phyloP scores from a whole-genome alignment of 2,797 vertebrate genomes.

The Spatula versicolor region DNA sequence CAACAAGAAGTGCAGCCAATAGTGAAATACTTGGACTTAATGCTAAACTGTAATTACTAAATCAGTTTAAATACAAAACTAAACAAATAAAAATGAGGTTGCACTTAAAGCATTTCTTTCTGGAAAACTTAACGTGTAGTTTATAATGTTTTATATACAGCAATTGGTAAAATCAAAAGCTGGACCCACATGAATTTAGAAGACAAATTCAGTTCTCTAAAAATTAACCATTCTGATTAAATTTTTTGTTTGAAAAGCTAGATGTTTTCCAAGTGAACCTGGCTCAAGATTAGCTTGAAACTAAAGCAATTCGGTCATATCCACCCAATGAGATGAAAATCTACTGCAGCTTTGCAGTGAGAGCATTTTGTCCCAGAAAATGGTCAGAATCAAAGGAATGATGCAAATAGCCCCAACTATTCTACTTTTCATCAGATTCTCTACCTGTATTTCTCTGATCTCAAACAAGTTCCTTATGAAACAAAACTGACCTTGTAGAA shows the following conservation, averaged over 20 bases:
- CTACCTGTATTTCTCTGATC: neutral
- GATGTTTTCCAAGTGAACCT: neutral
- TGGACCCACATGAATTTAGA: neutral
- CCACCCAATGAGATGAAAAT: neutral
- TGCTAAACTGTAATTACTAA: neutral
- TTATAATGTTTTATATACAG: neutral
- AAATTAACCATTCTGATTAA: neutral
- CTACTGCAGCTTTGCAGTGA: neutral
- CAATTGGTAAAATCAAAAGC: neutral
- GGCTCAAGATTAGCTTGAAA: neutral
- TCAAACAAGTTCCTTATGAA: neutral
- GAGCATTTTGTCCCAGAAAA: neutral
- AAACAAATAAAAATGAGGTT: neutral
- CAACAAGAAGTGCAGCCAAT: neutral
- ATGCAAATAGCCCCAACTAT: neutral
- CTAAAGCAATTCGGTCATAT: neutral
- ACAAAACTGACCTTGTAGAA: constrained; percentile 82
- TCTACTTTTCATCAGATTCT: neutral
- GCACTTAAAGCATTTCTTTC: neutral
- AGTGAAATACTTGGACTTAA: neutral
- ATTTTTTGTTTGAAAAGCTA: neutral
- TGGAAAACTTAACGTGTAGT: neutral
- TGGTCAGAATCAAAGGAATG: neutral
- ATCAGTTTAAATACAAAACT: neutral
- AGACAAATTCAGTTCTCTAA: neutral